Conservation (phyloP, 2,113 vertebrate species). For the Egretta garzetta region DNA sequence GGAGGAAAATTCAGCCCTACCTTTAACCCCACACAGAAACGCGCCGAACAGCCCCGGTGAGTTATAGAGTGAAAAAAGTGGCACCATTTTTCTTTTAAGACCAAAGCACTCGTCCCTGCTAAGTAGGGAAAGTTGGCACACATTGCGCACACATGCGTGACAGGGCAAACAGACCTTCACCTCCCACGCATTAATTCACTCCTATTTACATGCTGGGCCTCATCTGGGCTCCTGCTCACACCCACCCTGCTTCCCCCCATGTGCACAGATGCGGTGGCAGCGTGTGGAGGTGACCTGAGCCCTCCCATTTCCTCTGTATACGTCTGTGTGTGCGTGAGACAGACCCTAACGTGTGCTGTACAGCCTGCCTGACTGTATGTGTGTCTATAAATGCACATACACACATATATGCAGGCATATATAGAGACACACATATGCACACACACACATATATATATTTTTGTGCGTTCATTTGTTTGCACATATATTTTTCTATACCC, state of each 20-base stretch:
- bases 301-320: background rate
- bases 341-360: background rate
- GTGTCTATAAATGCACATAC: too few species aligned
- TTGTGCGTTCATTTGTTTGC: background rate
- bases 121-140: background rate
- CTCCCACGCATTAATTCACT: background rate
- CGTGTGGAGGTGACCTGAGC: background rate
- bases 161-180: background rate
- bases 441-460: rapidly evolving
- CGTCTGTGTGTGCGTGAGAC: background rate
- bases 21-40: background rate
- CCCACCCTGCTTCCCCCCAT: background rate
- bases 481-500: rapidly evolving
- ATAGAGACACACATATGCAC: too few species aligned
- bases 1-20: background rate
- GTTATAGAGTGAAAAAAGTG: conserved; percentile 9
- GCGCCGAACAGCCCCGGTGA: background rate
- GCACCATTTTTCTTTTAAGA: background rate
- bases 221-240: background rate
- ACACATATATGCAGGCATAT: too few species aligned
- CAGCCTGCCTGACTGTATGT: background rate
- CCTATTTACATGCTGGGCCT: background rate
- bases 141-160: background rate
- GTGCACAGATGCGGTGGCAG: background rate
- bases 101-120: background rate